Percentiles rank a stretch among this genome's conserved stretches.
These are phyloP conservation scores for Baronia brevicornis DNA, from an alignment of 2,888 invertebrate genomes.

Conservation along the genomic window DNA sequence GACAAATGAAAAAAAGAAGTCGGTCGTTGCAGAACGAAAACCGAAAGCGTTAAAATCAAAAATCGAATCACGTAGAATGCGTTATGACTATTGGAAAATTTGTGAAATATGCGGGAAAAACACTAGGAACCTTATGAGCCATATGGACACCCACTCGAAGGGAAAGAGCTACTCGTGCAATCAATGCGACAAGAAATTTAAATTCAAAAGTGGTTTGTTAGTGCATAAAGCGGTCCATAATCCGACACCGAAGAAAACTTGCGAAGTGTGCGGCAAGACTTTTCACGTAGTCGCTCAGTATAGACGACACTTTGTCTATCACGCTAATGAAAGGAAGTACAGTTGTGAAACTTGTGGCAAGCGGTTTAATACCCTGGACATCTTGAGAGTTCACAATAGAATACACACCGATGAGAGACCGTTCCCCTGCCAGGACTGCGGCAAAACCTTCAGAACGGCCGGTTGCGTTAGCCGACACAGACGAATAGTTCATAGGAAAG, in stretches of 20 bases:
- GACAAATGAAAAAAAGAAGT: slow-evolving; percentile 22
- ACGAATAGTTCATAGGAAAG: slow-evolving; percentile 50
- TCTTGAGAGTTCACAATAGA: slow-evolving; percentile 63
- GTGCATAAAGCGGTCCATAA: slow-evolving; percentile 63
- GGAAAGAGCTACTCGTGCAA: slow-evolving; percentile 58
- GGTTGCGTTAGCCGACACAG: slow-evolving; percentile 67
- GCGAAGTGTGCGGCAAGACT: slow-evolving; percentile 70
- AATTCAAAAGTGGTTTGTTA: slow-evolving; percentile 62
- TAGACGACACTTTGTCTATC: slow-evolving; percentile 65
- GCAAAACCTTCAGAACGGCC: slow-evolving; percentile 65
- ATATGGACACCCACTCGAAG: slow-evolving; percentile 58
- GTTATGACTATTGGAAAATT: slow-evolving; percentile 62
- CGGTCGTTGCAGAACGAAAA: slow-evolving; percentile 22
- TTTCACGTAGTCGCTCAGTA: slow-evolving; percentile 70
- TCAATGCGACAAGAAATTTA: slow-evolving; percentile 65
- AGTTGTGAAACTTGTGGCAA: slow-evolving; percentile 71
- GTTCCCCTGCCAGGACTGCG: slow-evolving; percentile 60
- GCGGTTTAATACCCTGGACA: slow-evolving; percentile 69
- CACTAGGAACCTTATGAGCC: slow-evolving; percentile 54
- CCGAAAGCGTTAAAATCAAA: slow-evolving; percentile 24
- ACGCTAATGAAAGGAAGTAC: slow-evolving; percentile 70
- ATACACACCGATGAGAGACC: slow-evolving; percentile 68
- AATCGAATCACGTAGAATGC: slow-evolving; percentile 40
- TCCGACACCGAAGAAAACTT: slow-evolving; percentile 64
- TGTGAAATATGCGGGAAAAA: slow-evolving; percentile 67